Evolutionary conservation across 1,140 invertebrate species (phyloP), one percentile per base, ranked within the genome.

Genomic region (Drosophila funebris): DNA sequence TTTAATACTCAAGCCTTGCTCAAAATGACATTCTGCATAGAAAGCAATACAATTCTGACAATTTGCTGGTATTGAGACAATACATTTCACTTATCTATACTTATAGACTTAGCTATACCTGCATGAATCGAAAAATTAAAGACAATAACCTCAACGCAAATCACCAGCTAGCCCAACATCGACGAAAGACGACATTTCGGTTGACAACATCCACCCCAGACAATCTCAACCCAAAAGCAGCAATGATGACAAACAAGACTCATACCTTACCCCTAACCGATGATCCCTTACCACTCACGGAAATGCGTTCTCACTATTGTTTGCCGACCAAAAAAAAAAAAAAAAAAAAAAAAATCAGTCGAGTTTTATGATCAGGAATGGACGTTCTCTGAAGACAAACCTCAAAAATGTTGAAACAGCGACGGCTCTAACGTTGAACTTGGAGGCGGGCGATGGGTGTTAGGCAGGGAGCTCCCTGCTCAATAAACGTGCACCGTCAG

Each of bases 301-400:
- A 29, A 24, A 27, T 48, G 22, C 44, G 24, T 48, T 27, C 44
- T 33, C n/a, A 36, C 46, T 44, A 41, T 68, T 69, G 56, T 43
- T 58, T 54, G 43, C 9, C 20, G 46, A 13, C 9, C 20, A 11
- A 18, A n/a, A 27, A 18, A 61, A 36, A 37, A 16, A 8, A 22
- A 71, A 48, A 46, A 31, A 66, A 57, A 52, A 41, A 36, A 54
- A 33, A 67, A 85, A 73, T 84, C 63, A 63, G 81, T 85, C 61
- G 57, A 80, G 69, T 76, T 84, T 68, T 80, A 73, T 80, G 76
- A 83, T 83, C 79, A 52, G 53, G 5, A 41, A 64, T 39, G 46
- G 50, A 60, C 41, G 43, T 33, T 33, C 62, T 52, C 52, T 50
- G 18, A 50, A 62, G 39, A 66, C 41, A 75, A 76, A 64, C 73